Percentiles rank a stretch among this genome's conserved stretches.
phyloP scores from a whole-genome alignment of 2,113 vertebrate species.

The Spea bombifrons region DNA sequence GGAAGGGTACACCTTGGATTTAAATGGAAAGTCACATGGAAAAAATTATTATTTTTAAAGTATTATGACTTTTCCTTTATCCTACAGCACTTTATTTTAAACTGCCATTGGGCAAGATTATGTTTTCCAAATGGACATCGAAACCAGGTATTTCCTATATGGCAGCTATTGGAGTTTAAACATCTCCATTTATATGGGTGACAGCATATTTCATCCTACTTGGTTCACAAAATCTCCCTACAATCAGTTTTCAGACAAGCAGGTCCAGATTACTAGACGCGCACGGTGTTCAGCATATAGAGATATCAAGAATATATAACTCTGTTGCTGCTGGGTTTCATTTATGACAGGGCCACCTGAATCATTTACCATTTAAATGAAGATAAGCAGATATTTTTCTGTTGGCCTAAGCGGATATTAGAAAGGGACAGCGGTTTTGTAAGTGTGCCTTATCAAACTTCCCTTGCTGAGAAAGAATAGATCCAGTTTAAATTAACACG shows the following conservation, averaged over 20 bases:
- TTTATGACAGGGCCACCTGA: constrained; percentile 5
- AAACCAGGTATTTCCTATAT: too few relatives aligned
- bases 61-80: too few relatives aligned
- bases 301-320: background rate
- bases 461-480: constrained; percentile 2
- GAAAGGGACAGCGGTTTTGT: background rate
- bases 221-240: background rate
- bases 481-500: background rate
- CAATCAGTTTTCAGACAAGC: background rate
- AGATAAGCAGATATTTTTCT: constrained; percentile 10
- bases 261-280: background rate
- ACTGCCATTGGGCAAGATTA: too few relatives aligned
- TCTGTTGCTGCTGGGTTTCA: constrained; percentile 4
- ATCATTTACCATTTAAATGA: background rate
- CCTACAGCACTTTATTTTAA: too few relatives aligned
- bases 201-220: background rate
- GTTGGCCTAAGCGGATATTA: constrained; percentile 3
- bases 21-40: too few relatives aligned
- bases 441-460: constrained; percentile 14
- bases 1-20: too few relatives aligned
- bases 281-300: background rate
- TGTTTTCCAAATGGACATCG: too few relatives aligned
- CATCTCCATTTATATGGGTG: too few relatives aligned
- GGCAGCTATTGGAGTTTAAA: too few relatives aligned
- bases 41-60: too few relatives aligned